Evolutionary conservation across 2,888 invertebrate species (phyloP).

Genomic region (Formica aserva): DNA sequence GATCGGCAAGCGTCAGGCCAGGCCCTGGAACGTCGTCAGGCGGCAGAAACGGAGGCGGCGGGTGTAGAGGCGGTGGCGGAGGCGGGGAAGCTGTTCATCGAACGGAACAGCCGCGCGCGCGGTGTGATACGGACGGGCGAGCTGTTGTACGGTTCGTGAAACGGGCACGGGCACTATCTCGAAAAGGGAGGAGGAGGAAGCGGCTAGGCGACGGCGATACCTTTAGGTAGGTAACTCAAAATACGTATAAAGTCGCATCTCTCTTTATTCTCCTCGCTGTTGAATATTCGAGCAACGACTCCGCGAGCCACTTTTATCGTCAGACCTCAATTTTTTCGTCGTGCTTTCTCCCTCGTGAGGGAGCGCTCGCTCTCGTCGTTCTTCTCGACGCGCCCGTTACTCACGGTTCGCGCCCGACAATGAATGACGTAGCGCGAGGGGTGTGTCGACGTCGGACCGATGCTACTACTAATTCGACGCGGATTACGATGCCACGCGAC

Average conservation of each 20-base stretch:
- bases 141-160: constrained; percentile 74
- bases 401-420: constrained; percentile 51
- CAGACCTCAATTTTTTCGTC: neutral
- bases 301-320: too few species aligned
- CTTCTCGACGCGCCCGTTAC: neutral
- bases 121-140: constrained; percentile 74
- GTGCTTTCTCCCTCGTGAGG: neutral
- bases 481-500: neutral
- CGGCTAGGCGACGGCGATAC: constrained; percentile 57
- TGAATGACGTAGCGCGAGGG: constrained; percentile 74
- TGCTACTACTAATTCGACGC: constrained; percentile 20
- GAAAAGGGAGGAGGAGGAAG: constrained; percentile 19
- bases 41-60: constrained; percentile 31
- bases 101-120: constrained; percentile 80
- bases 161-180: constrained; percentile 66
- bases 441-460: constrained; percentile 69
- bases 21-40: neutral
- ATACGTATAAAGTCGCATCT: neutral
- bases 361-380: neutral
- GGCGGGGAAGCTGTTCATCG: constrained; percentile 81
- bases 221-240: constrained; percentile 58
- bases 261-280: neutral
- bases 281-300: neutral
- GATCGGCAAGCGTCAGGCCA: neutral
- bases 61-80: constrained; percentile 22